Evolutionary conservation across 35 echinoderm and acorn worm species (phyloP), one percentile per base, ranked within the genome.

Genomic region (Ptychodera flava): DNA sequence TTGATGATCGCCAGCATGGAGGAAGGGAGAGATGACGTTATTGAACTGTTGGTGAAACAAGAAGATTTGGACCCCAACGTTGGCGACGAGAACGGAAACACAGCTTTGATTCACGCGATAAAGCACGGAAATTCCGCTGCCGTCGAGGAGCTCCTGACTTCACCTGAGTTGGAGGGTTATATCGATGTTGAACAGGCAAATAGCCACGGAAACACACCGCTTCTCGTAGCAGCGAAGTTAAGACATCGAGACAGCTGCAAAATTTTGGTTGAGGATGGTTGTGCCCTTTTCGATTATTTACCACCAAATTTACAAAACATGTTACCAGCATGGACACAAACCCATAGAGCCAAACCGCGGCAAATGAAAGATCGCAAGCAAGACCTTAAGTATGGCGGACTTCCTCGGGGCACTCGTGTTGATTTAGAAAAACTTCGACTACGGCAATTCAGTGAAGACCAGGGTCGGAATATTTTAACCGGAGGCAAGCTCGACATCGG

Each of bases 61-160:
- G 31, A 36, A 0, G 79, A 89, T 2, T 86, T 89, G 1, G 91
- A 97, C 75, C 91, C 91, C 28, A 97, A 97, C 75, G 29, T 90
- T 12, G 86, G 88, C 33, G 94, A 97, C 36, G 91, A 93, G 33
- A 83, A 86, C 22, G 94, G 94, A 1, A 91, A 93, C 78, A 97
- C 91, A n/a, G 91, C 94, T 1, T 84, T 97, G 16, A 89, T 97
- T 76, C 94, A 97, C 35, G 91, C 94, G 29, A 89, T 97, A 34
- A 85, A 89, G 80, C 81, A 80, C 33, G 94, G 93, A 28, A 97
- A 97, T 32, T 86, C 90, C 0, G 78, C 84, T 31, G 92, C 92
- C 28, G 94, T 93, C 16, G n/a, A 83, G 31, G 85, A 79, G 0
- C 82, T 97, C 22, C 75, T 90, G 31, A 86, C 37, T 6, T 64